Conservation (phyloP, 2,888 invertebrate genomes). For the Mythimna loreyi region DNA sequence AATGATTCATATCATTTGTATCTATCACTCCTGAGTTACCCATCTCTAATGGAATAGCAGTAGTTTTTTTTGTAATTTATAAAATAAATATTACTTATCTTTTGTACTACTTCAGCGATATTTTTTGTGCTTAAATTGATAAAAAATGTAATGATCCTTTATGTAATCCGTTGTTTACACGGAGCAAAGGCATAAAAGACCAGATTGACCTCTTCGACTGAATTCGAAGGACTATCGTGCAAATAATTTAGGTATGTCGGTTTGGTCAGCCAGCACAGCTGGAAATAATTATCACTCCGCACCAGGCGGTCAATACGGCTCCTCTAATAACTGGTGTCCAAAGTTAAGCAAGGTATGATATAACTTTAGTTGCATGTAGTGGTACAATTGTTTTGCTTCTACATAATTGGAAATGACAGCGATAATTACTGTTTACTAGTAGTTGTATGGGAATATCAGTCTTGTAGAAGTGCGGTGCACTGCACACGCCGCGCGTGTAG, state of each 20-base stretch:
- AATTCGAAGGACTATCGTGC: constrained; percentile 85
- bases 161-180: constrained; percentile 33
- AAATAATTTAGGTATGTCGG: constrained; percentile 92
- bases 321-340: constrained; percentile 87
- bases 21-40: too few species aligned
- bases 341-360: constrained; percentile 87
- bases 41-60: too few species aligned
- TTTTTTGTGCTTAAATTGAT: constrained; percentile 16
- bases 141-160: constrained; percentile 42
- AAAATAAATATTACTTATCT: constrained; percentile 23
- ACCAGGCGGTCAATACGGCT: constrained; percentile 84
- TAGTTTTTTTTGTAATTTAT: constrained; percentile 38
- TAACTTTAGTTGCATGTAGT: constrained; percentile 62
- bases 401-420: constrained; percentile 58
- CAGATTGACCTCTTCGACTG: constrained; percentile 83
- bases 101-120: not conserved
- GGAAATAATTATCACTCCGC: constrained; percentile 88
- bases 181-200: constrained; percentile 40
- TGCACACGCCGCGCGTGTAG: constrained; percentile 48
- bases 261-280: constrained; percentile 93
- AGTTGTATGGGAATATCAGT: constrained; percentile 55
- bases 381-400: constrained; percentile 60
- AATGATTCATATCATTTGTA: too few species aligned
- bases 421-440: constrained; percentile 58
- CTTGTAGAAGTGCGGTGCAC: constrained; percentile 43